Conservation (phyloP, 2,888 invertebrate genomes). For the Ichneumoninae sp. region DNA sequence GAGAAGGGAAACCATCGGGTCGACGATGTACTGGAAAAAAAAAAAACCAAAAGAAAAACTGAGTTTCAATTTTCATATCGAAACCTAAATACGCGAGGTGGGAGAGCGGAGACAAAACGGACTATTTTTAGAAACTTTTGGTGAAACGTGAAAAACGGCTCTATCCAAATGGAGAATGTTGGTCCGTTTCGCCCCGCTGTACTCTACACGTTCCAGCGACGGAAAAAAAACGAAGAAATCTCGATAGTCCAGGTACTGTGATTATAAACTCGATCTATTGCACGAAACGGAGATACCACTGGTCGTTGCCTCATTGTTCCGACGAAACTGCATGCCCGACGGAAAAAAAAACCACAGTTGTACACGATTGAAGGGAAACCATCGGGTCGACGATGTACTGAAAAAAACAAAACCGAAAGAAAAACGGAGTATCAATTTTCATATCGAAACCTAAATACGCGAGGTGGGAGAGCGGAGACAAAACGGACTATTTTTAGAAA, state of each 20-base stretch:
- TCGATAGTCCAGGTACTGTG: not conserved
- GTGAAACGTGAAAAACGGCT: too few relatives aligned
- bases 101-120: not conserved
- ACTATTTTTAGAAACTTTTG: not conserved
- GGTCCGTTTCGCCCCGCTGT: too few relatives aligned
- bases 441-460: not conserved
- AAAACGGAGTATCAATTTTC: not conserved
- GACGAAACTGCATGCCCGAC: too few relatives aligned
- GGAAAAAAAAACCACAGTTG: not conserved
- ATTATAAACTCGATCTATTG: too few relatives aligned
- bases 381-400: not conserved
- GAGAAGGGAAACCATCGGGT: not conserved
- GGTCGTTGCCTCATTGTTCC: too few relatives aligned
- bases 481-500: not conserved
- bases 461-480: not conserved
- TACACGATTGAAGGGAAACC: not conserved
- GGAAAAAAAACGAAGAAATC: not conserved
- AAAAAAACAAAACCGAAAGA: conserved; percentile 3
- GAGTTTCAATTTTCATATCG: not conserved
- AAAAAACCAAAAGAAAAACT: not conserved
- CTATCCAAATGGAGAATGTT: too few relatives aligned
- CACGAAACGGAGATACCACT: too few relatives aligned
- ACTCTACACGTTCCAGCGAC: not conserved
- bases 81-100: not conserved
- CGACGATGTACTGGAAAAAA: not conserved